A percentile compares a stretch with the other conserved stretches of the same genome.
Conservation (phyloP, 2,797 vertebrate species). For the Pampus argenteus region DNA sequence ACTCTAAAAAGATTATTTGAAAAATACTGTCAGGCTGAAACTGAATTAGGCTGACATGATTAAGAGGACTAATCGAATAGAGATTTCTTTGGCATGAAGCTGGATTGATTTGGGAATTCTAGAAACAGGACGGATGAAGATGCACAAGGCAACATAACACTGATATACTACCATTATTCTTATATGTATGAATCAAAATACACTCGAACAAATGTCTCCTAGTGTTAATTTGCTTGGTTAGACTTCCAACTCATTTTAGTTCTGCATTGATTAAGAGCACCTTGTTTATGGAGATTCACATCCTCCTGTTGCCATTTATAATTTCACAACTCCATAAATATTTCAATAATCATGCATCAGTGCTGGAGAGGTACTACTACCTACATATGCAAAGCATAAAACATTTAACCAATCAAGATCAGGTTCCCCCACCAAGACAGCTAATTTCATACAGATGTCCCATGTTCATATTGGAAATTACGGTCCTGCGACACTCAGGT, state of each 20-base stretch:
- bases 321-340: conserved; percentile 1
- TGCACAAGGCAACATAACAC: background rate
- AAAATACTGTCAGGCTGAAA: conserved; percentile 30
- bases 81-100: conserved; percentile 9
- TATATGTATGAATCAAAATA: background rate
- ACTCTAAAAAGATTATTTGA: conserved; percentile 37
- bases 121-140: background rate
- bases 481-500: background rate
- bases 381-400: background rate
- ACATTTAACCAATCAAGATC: background rate
- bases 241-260: background rate
- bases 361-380: background rate
- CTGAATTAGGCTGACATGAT: conserved; percentile 33
- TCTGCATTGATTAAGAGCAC: background rate
- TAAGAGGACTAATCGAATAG: conserved; percentile 39
- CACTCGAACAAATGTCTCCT: background rate
- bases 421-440: background rate
- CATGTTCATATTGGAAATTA: conserved; percentile 50
- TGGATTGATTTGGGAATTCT: background rate
- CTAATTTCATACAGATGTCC: conserved; percentile 58
- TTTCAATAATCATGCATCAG: background rate
- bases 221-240: background rate
- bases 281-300: background rate
- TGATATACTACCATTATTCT: background rate
- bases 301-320: background rate